Conservation (phyloP, 2,797 vertebrate genomes). For the Bufotes viridis region DNA sequence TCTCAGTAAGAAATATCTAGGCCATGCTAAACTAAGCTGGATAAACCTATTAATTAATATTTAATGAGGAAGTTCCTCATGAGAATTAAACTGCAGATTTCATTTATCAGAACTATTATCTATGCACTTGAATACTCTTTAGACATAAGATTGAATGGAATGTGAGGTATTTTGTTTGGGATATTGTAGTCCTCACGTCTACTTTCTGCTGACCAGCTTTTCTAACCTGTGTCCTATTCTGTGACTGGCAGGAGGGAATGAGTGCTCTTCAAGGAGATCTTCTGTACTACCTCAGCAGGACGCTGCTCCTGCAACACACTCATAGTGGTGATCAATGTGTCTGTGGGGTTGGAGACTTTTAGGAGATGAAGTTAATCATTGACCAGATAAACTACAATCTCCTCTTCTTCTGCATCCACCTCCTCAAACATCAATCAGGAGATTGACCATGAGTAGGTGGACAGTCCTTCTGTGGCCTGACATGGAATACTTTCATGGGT, state of each 20-base stretch:
- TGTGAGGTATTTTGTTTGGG: conserved; percentile 33
- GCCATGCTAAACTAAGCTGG: conserved; percentile 19
- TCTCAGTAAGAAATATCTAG: conserved; percentile 14
- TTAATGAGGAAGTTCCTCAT: conserved; percentile 5
- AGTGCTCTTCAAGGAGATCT: conserved; percentile 28
- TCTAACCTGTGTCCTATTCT: conserved; percentile 46
- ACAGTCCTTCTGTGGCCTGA: conserved; percentile 47
- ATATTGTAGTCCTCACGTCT: conserved; percentile 29
- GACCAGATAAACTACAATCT: conserved; percentile 62
- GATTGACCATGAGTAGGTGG: conserved; percentile 61
- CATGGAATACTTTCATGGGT: conserved; percentile 31
- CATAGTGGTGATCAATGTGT: conserved; percentile 33
- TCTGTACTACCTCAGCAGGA: conserved; percentile 60
- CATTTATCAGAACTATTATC: background rate
- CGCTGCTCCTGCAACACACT: conserved; percentile 15
- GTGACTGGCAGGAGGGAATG: conserved; percentile 37
- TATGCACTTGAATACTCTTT: background rate
- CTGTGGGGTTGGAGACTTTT: conserved; percentile 36
- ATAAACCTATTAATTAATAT: conserved; percentile 28
- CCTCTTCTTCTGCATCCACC: conserved; percentile 57
- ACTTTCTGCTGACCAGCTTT: conserved; percentile 50
- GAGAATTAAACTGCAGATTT: background rate
- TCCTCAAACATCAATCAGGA: conserved; percentile 64
- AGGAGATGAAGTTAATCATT: conserved; percentile 66
- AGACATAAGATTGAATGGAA: conserved; percentile 45